These are phyloP conservation scores for Synanthedon andrenaeformis DNA, from an alignment of 2,888 invertebrate genomes.

Conservation along the genomic window DNA sequence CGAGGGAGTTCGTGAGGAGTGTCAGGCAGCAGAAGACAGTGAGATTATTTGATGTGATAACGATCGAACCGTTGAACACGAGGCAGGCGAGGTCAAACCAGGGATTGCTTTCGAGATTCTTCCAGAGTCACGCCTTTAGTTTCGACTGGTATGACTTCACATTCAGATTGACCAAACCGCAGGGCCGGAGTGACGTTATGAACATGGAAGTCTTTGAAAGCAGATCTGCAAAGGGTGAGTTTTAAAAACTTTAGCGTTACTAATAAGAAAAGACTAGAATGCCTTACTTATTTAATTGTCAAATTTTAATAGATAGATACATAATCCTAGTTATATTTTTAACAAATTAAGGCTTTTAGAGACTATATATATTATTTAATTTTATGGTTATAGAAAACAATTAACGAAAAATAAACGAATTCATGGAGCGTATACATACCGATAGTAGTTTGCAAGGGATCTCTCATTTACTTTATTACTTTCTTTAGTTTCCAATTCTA, in stretches of 20 bases:
- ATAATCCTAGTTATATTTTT: not conserved
- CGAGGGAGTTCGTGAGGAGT: conserved; percentile 59
- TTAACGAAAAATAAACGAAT: too few species aligned
- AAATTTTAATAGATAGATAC: not conserved
- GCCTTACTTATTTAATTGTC: too few species aligned
- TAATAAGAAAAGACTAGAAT: not conserved
- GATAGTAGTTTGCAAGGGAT: too few species aligned
- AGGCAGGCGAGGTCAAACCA: conserved; percentile 47
- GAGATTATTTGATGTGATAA: conserved; percentile 64
- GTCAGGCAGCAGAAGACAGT: conserved; percentile 65
- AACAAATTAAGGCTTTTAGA: not conserved
- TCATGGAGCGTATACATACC: too few species aligned
- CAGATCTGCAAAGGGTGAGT: conserved; percentile 56
- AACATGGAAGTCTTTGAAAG: conserved; percentile 57
- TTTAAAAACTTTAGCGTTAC: not conserved
- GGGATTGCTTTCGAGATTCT: conserved; percentile 46
- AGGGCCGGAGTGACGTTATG: conserved; percentile 55
- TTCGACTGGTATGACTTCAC: conserved; percentile 68
- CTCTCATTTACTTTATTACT: too few species aligned
- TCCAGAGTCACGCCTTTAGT: conserved; percentile 64
- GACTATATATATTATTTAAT: too few species aligned
- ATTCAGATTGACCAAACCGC: conserved; percentile 59
- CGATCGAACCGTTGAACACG: conserved; percentile 60
- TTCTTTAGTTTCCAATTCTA: too few species aligned
- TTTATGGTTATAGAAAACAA: too few species aligned